phyloP scores from a whole-genome alignment of 2,888 invertebrate species.

The Cheilosia vernalis region DNA sequence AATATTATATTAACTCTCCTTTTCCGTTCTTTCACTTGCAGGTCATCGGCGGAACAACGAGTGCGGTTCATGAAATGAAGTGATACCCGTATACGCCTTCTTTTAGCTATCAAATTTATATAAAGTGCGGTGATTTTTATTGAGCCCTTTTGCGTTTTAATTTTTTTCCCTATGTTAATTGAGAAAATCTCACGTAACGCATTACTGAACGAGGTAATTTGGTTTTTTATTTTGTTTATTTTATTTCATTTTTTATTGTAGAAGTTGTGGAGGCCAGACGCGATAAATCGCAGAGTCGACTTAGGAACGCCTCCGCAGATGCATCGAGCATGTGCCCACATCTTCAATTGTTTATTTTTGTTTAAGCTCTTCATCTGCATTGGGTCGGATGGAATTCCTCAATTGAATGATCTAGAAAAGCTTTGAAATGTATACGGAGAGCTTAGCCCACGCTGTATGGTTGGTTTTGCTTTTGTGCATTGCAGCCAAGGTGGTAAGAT shows the following conservation, averaged over 20 bases:
- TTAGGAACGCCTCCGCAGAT: constrained; percentile 19
- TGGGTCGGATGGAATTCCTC: constrained; percentile 7
- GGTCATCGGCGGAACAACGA: constrained; percentile 19
- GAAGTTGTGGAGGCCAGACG: neutral
- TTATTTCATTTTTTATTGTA: neutral
- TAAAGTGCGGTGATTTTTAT: neutral
- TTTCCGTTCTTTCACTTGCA: constrained; percentile 45
- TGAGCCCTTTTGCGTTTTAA: neutral
- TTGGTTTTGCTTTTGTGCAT: neutral
- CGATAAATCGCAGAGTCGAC: constrained; percentile 27
- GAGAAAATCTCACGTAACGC: constrained; percentile 54
- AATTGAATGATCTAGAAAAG: neutral
- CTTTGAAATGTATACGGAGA: constrained; percentile 2
- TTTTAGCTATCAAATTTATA: constrained; percentile 1
- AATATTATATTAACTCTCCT: constrained; percentile 51
- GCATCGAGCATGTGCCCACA: constrained; percentile 1
- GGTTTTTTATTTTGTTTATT: constrained; percentile 35
- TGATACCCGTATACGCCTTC: neutral
- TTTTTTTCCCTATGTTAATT: constrained; percentile 70
- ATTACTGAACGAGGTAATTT: constrained; percentile 67
- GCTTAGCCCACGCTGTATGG: constrained; percentile 27
- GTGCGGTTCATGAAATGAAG: constrained; percentile 42
- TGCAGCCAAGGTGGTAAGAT: neutral
- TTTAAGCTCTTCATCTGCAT: constrained; percentile 19
- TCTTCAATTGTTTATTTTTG: constrained; percentile 31